Evolutionary conservation across 2,888 invertebrate species (phyloP).

Genomic region (Xestia ashworthii): DNA sequence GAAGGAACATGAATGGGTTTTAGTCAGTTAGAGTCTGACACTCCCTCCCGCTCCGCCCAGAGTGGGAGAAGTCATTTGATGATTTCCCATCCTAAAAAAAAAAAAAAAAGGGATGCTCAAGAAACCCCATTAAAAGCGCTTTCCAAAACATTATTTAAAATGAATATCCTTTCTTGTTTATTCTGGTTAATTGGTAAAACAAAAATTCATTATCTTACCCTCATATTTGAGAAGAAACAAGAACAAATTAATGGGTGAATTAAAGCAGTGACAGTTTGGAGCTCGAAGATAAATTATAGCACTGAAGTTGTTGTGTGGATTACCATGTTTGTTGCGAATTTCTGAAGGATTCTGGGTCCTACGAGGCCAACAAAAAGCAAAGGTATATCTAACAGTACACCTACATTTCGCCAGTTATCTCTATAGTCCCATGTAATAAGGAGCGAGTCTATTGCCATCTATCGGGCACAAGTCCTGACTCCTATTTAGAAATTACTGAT

Average conservation of each 20-base stretch:
- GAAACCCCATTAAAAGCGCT: slow-evolving; percentile 53
- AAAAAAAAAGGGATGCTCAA: slow-evolving; percentile 32
- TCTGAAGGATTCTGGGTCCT: not conserved
- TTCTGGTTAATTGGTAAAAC: slow-evolving; percentile 58
- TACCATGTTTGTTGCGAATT: not conserved
- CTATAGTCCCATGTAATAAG: not conserved
- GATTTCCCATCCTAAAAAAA: no score
- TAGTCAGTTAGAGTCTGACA: no score
- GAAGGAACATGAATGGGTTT: no score
- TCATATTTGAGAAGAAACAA: slow-evolving; percentile 53
- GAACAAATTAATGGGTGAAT: slow-evolving; percentile 38
- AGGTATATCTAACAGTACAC: no score
- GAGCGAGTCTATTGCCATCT: not conserved
- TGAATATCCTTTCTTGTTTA: slow-evolving; percentile 60
- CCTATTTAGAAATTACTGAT: not conserved
- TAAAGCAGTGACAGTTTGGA: slow-evolving; percentile 33
- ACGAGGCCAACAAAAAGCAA: no score
- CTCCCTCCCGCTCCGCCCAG: no score
- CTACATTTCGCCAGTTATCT: not conserved
- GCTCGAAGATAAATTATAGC: slow-evolving; percentile 1
- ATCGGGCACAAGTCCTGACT: not conserved
- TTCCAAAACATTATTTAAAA: slow-evolving; percentile 59
- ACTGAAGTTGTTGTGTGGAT: not conserved
- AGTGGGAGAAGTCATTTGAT: no score
- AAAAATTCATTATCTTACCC: slow-evolving; percentile 61